Percentiles rank a stretch among this genome's conserved stretches.
Evolutionary conservation across 2,113 vertebrate species (phyloP).

Genomic region (Silurus meridionalis): DNA sequence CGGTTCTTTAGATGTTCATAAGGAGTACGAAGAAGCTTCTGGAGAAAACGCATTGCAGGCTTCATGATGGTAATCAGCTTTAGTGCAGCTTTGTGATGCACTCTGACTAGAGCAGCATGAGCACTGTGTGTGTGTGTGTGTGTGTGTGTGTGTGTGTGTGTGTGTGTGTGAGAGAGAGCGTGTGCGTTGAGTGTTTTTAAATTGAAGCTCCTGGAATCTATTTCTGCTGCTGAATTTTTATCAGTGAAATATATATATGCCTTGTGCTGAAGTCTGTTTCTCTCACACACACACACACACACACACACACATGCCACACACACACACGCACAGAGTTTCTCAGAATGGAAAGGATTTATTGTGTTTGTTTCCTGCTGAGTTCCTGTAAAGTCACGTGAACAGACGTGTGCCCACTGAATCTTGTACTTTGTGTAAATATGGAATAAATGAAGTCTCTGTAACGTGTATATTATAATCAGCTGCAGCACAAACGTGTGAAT

Average conservation of each 20-base stretch:
- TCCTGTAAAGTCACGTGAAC: background rate
- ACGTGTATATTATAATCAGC: background rate
- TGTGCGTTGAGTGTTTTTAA: background rate
- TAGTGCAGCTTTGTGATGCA: background rate
- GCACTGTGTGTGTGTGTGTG: constrained; percentile 14
- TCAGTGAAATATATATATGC: background rate
- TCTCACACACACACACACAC: no score
- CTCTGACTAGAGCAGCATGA: background rate
- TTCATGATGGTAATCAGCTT: constrained; percentile 21
- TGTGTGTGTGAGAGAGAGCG: background rate
- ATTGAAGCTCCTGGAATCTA: background rate
- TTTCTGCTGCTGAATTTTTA: background rate
- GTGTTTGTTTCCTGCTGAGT: background rate
- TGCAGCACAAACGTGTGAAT: background rate
- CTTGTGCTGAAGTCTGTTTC: background rate
- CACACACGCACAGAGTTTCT: background rate
- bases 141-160: background rate
- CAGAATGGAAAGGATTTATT: background rate
- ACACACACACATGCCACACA: background rate
- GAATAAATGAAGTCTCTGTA: background rate
- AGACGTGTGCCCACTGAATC: background rate
- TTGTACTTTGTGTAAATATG: background rate
- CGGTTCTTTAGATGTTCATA: constrained; percentile 81
- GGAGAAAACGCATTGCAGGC: constrained; percentile 24
- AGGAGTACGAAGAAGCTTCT: constrained; percentile 71